Evolutionary conservation across 2,113 vertebrate genomes (phyloP), one percentile per base, ranked within the genome.

Genomic region (Microcebus murinus): DNA sequence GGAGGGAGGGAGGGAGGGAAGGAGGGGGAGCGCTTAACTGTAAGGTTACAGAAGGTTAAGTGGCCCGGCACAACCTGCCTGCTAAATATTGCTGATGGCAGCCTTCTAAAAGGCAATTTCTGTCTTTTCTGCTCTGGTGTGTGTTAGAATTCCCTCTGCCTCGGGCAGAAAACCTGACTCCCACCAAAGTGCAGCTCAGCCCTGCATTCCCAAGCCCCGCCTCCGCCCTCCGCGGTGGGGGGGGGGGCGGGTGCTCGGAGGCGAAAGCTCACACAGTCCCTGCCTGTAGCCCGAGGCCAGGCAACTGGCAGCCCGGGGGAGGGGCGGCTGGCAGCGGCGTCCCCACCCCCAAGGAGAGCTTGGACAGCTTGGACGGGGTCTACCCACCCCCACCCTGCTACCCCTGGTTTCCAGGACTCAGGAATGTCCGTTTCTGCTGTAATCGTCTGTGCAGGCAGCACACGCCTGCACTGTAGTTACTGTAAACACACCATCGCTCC

Each of bases 81-180:
- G 94, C 91, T 50, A 36, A 52, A 84, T 82, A 92, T 94, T 90
- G 91, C 97, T 81, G 48, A 15, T 82, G 97, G 97, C 96, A 95
- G 94, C 77, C 90, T 8, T 57, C 94, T 96, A 20, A 88, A 88
- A 92, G 90, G 84, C 14, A 39, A 63, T 95, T 89, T 91, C 74
- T 92, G 90, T 86, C 67, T 95, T 65, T 65, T 91, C 96, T 85
- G 39, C 79, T 86, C 42, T 3, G 12, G 86, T 48, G 39, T 71
- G 48, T 45, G 85, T 87, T 48, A 96, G 94, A 85, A 97, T 92
- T 81, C 57, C 68, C 45, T 96, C 87, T 17, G 89, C 94, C 91
- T 79, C 67, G 27, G 73, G 92, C 80, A 12, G n/a, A 87, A 84
- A 94, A 77, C 88, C 93, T 81, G 94, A 67, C 86, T 95, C 45